A percentile compares a stretch with the other conserved stretches of the same genome.
Evolutionary conservation across 1,140 invertebrate species (phyloP).

Genomic region (Drosophila yakuba): DNA sequence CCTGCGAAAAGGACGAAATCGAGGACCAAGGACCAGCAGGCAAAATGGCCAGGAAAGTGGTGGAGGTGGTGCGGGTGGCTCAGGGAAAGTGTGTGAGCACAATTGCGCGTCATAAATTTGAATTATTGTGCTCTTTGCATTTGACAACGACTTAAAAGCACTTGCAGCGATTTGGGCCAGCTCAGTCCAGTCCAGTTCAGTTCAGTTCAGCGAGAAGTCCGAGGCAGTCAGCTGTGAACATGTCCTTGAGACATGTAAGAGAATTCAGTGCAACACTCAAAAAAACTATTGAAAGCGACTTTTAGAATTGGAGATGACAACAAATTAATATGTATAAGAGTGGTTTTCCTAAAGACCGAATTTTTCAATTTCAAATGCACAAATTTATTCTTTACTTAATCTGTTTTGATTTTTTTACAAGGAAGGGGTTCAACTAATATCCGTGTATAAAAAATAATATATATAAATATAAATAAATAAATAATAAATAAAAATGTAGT

Average conservation of each 20-base stretch:
- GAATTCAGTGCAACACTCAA: not conserved
- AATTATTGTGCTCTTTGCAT: conserved; percentile 82
- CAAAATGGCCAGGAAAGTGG: not conserved
- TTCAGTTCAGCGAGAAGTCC: conserved; percentile 26
- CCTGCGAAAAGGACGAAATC: conserved; percentile 49
- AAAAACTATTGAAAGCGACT: not conserved
- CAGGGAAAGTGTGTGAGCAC: conserved; percentile 68
- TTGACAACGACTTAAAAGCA: conserved; percentile 82
- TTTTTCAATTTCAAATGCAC: too few species aligned
- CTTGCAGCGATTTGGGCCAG: conserved; percentile 79
- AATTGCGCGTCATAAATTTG: conserved; percentile 81
- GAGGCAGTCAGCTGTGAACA: conserved; percentile 65
- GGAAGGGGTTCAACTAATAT: too few species aligned
- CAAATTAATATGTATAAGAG: not conserved
- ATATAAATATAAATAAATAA: too few species aligned
- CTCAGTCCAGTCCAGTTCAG: conserved; percentile 55
- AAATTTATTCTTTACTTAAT: too few species aligned
- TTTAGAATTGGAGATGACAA: not conserved
- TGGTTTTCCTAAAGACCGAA: too few species aligned
- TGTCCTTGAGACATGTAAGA: conserved; percentile 70
- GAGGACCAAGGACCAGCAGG: not conserved
- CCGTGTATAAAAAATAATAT: not conserved
- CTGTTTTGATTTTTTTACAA: too few species aligned
- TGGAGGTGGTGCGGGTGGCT: not conserved
- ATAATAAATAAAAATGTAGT: too few species aligned